Evolutionary conservation across 2,888 invertebrate species (phyloP).

Genomic region (Lagria hirta): DNA sequence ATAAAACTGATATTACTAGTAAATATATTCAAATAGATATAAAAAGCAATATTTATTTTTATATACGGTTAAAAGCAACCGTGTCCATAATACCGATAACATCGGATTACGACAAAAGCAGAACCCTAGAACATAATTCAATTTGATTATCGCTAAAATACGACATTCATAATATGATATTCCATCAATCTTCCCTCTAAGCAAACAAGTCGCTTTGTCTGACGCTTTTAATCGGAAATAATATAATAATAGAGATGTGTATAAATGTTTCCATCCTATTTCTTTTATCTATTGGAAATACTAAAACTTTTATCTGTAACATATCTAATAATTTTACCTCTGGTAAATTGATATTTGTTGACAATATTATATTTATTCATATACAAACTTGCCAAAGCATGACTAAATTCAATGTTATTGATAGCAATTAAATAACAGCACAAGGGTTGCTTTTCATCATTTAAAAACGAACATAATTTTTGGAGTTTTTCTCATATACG

Average conservation of each 20-base stretch:
- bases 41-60: constrained; percentile 2
- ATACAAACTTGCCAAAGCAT: too few relatives aligned
- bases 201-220: constrained; percentile 9
- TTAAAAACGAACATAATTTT: too few relatives aligned
- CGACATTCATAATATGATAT: constrained; percentile 10
- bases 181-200: constrained; percentile 17
- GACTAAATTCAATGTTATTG: too few relatives aligned
- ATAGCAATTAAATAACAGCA: too few relatives aligned
- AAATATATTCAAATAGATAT: constrained; percentile 1
- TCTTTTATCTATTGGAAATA: constrained; percentile 18
- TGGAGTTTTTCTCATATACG: too few relatives aligned
- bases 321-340: too few relatives aligned
- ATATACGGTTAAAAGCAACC: constrained; percentile 2
- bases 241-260: too few relatives aligned
- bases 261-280: too few relatives aligned
- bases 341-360: too few relatives aligned
- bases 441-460: too few relatives aligned
- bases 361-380: too few relatives aligned
- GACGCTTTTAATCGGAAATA: constrained; percentile 4
- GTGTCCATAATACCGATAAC: constrained; percentile 12
- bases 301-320: too few relatives aligned
- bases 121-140: constrained; percentile 6
- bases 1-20: constrained; percentile 1
- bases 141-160: constrained; percentile 9
- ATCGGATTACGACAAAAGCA: constrained; percentile 8